These are phyloP conservation scores for Pseudopipra pipra DNA, from an alignment of 2,113 vertebrate species.

Conservation along the genomic window DNA sequence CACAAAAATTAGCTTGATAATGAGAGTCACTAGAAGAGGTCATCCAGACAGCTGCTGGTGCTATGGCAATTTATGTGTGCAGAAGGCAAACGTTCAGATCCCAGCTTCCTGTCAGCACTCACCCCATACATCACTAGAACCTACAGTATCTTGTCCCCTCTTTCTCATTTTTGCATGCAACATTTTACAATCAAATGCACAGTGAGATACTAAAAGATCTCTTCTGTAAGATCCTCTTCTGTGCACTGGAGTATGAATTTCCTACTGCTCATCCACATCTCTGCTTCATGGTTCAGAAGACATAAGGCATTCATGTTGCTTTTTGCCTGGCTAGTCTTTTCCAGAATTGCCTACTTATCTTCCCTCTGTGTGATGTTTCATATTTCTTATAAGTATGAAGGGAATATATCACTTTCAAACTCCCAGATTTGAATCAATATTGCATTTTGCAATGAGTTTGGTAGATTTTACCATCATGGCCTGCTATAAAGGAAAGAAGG, in stretches of 20 bases:
- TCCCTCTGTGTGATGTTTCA: background rate
- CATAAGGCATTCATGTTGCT: background rate
- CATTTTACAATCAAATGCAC: background rate
- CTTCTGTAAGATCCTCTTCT: background rate
- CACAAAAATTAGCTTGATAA: background rate
- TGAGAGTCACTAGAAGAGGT: background rate
- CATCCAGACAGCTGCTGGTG: background rate
- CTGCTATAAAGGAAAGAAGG: background rate
- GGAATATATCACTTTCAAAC: background rate
- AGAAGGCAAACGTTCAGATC: background rate
- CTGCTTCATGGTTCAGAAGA: background rate
- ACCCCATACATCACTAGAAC: background rate
- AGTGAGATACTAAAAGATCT: background rate
- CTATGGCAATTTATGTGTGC: background rate
- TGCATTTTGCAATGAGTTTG: background rate
- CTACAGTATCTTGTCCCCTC: background rate
- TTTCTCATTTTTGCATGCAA: background rate
- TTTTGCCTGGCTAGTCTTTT: background rate
- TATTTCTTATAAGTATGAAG: background rate
- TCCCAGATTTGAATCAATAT: background rate
- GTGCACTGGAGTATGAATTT: background rate
- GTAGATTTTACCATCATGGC: background rate
- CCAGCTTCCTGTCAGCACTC: background rate
- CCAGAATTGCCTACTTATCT: background rate
- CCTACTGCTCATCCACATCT: background rate